Percentiles rank a stretch among this genome's conserved stretches.
These are phyloP conservation scores for Tragelaphus scriptus DNA, from an alignment of 2,113 vertebrate genomes.

Conservation along the genomic window DNA sequence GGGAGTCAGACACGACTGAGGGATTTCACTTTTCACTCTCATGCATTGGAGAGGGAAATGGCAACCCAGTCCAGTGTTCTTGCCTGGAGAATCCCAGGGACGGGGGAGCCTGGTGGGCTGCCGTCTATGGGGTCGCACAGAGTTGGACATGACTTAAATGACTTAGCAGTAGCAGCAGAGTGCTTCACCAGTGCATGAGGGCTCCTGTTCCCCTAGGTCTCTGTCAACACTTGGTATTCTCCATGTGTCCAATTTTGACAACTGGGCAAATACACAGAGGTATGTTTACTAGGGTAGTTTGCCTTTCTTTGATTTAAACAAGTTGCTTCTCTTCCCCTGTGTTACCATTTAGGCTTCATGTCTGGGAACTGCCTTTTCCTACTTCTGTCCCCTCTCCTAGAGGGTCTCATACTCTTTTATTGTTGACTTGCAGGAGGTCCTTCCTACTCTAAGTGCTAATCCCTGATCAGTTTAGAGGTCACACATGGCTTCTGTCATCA, in stretches of 20 bases:
- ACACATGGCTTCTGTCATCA: background rate
- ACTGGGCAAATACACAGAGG: background rate
- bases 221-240: background rate
- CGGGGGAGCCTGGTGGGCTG: no score
- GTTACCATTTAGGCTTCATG: background rate
- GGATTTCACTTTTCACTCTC: no score
- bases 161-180: background rate
- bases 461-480: background rate
- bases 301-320: background rate
- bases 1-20: no score
- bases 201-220: background rate
- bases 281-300: background rate
- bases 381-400: background rate
- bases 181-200: background rate
- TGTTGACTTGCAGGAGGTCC: background rate
- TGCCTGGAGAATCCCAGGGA: no score
- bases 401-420: background rate
- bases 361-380: background rate
- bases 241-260: background rate
- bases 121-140: no score
- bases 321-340: background rate
- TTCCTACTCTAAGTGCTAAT: background rate
- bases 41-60: no score
- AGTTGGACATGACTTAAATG: accelerated
- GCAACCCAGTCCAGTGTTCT: no score